These are phyloP conservation scores for Mylabris sibirica DNA, from an alignment of 2,888 invertebrate genomes.

Conservation along the genomic window DNA sequence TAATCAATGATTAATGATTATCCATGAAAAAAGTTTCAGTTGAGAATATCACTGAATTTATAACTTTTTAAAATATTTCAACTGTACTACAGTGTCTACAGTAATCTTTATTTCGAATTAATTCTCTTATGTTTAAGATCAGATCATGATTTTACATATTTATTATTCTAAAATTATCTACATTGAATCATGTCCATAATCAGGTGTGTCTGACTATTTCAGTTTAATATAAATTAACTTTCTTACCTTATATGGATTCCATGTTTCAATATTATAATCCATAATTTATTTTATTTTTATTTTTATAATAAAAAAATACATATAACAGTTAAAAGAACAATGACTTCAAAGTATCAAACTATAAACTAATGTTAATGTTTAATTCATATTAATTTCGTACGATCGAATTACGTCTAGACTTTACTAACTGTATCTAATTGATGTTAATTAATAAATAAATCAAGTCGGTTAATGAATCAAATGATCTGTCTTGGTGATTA, in stretches of 20 bases:
- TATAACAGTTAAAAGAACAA: neutral
- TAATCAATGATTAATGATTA: neutral
- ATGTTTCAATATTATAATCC: conserved; percentile 5
- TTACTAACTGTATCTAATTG: neutral
- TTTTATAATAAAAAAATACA: neutral
- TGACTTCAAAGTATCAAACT: neutral
- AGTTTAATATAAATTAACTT: neutral
- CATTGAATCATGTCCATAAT: neutral
- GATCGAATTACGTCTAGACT: neutral
- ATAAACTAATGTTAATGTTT: neutral
- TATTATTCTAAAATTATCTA: neutral
- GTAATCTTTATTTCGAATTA: no score
- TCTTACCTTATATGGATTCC: neutral
- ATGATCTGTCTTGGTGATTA: conserved; percentile 8
- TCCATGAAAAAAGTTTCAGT: neutral
- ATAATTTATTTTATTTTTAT: neutral
- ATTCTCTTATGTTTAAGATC: neutral
- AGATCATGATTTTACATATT: neutral
- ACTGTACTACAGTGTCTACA: no score
- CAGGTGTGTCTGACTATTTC: neutral
- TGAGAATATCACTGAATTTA: neutral
- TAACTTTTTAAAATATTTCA: no score
- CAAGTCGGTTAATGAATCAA: neutral
- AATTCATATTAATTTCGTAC: neutral
- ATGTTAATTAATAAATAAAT: conserved; percentile 13